phyloP scores from a whole-genome alignment of 2,888 invertebrate genomes.

The Cremastinae sp. region DNA sequence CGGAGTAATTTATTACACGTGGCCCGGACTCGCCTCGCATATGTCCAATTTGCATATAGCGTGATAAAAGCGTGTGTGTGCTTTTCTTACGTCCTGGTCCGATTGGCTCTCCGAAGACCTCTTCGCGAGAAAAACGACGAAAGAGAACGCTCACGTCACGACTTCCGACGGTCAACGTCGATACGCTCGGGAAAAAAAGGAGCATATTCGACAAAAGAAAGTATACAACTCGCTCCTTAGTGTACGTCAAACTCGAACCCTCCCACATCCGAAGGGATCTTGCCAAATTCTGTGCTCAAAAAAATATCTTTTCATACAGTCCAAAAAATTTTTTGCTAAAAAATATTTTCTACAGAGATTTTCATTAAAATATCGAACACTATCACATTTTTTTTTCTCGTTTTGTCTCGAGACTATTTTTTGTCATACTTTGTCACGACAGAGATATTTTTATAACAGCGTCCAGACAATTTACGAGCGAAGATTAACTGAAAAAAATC shows the following conservation, averaged over 20 bases:
- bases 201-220: constrained; percentile 63
- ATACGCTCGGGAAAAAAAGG: constrained; percentile 61
- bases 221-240: constrained; percentile 22
- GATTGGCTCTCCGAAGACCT: constrained; percentile 27
- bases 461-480: neutral
- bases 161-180: constrained; percentile 67
- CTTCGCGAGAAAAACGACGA: constrained; percentile 41
- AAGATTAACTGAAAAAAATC: neutral
- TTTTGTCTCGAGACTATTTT: no score
- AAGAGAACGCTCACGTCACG: constrained; percentile 37
- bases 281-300: neutral
- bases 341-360: no score
- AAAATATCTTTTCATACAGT: no score
- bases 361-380: neutral
- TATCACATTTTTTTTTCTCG: no score
- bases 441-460: no score
- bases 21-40: constrained; percentile 68
- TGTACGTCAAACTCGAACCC: neutral
- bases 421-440: no score
- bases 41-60: constrained; percentile 76
- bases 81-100: constrained; percentile 37
- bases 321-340: no score
- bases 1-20: constrained; percentile 73
- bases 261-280: neutral
- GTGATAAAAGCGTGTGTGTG: constrained; percentile 67